Percentiles rank a stretch among this genome's conserved stretches.
Evolutionary conservation across 2,113 vertebrate species (phyloP).

Genomic region (Spermophilus dauricus): DNA sequence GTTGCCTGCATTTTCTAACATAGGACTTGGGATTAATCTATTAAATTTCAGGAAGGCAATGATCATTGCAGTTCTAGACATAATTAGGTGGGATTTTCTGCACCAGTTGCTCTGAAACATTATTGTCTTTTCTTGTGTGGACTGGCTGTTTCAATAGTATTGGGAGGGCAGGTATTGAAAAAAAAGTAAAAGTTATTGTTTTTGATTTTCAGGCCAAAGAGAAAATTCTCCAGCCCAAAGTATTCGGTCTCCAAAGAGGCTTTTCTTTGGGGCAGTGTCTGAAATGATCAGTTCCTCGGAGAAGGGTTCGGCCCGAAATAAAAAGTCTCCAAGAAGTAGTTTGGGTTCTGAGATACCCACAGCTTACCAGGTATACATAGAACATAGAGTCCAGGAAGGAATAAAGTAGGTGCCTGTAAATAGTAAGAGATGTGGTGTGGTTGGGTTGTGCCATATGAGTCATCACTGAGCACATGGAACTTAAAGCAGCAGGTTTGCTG

Average conservation of each 20-base stretch:
- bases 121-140: neutral
- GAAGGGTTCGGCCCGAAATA: constrained; percentile 70
- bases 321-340: constrained; percentile 80
- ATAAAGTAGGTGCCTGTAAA: neutral
- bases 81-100: neutral
- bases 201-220: constrained; percentile 79
- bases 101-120: neutral
- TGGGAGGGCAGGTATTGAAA: neutral
- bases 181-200: constrained; percentile 6
- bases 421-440: neutral
- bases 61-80: neutral
- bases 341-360: constrained; percentile 79
- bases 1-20: neutral
- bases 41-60: neutral
- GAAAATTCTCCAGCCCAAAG: constrained; percentile 71
- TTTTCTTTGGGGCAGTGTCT: constrained; percentile 94
- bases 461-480: no score
- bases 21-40: neutral
- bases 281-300: constrained; percentile 81
- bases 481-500: neutral
- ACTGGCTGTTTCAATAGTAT: neutral
- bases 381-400: neutral
- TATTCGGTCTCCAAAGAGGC: constrained; percentile 92
- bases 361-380: constrained; percentile 90
- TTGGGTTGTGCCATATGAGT: neutral